A percentile compares a stretch with the other conserved stretches of the same genome.
Evolutionary conservation across 2,797 vertebrate species (phyloP).

Genomic region (Miichthys miiuy): DNA sequence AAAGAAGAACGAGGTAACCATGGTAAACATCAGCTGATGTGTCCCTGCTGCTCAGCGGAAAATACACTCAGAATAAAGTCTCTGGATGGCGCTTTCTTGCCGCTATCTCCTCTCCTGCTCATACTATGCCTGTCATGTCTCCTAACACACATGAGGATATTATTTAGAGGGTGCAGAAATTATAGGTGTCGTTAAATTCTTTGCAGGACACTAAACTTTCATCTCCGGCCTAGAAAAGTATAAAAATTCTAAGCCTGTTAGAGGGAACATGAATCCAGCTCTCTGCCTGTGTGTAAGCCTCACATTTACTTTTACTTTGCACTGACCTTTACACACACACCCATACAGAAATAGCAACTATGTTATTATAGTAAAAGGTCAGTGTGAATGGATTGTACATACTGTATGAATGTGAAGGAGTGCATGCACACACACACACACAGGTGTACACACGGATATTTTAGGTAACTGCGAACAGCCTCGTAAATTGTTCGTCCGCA

Average conservation of each 20-base stretch:
- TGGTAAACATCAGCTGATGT: slow-evolving; percentile 47
- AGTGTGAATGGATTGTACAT: slow-evolving; percentile 50
- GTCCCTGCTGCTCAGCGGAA: slow-evolving; percentile 16
- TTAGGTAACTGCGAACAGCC: slow-evolving; percentile 7
- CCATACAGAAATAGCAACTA: slow-evolving; percentile 50
- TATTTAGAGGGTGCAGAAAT: slow-evolving; percentile 51
- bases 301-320: slow-evolving; percentile 49
- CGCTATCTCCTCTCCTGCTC: slow-evolving; percentile 12
- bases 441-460: slow-evolving; percentile 1
- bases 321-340: slow-evolving; percentile 53
- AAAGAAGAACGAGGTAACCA: slow-evolving; percentile 30
- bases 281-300: slow-evolving; percentile 21
- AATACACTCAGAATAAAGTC: slow-evolving; percentile 18
- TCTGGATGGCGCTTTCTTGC: background rate
- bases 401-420: slow-evolving; percentile 22
- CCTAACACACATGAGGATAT: slow-evolving; percentile 22
- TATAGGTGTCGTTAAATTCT: slow-evolving; percentile 45
- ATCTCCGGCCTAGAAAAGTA: slow-evolving; percentile 24
- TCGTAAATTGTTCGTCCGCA: slow-evolving; percentile 34
- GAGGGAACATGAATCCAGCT: slow-evolving; percentile 41
- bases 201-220: slow-evolving; percentile 55
- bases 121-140: slow-evolving; percentile 23
- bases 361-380: slow-evolving; percentile 66
- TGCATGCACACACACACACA: slow-evolving; percentile 3
- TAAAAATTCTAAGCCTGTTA: slow-evolving; percentile 35